Conservation (phyloP, 2,113 vertebrate genomes). For the Cettia cetti region DNA sequence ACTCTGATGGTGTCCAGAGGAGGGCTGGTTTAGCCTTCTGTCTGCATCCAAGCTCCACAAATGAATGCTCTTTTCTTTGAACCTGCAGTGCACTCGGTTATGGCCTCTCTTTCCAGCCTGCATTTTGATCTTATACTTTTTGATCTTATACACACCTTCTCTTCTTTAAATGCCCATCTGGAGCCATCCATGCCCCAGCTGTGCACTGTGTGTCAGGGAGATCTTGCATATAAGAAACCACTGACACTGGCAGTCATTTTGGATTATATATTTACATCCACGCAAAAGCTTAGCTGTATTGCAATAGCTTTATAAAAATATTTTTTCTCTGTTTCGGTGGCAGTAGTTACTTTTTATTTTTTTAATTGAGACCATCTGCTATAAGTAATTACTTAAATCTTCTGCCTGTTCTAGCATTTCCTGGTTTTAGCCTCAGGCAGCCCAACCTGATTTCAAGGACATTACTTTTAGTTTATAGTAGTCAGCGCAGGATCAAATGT, state of each 20-base stretch:
- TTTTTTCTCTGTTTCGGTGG: neutral
- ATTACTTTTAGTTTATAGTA: neutral
- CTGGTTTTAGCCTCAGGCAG: neutral
- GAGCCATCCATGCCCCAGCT: neutral
- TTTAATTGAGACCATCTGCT: neutral
- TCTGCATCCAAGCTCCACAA: neutral
- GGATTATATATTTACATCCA: neutral
- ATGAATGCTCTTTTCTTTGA: neutral
- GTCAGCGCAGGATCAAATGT: neutral
- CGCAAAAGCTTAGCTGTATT: neutral
- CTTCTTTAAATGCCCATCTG: neutral
- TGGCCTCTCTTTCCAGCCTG: neutral
- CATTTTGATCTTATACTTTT: neutral
- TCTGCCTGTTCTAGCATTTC: neutral
- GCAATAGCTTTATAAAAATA: neutral
- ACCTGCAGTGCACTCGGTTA: neutral
- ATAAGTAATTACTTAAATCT: neutral
- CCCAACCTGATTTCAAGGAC: neutral
- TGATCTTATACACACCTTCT: neutral
- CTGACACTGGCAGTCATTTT: neutral
- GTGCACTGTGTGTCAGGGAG: neutral
- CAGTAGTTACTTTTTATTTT: neutral
- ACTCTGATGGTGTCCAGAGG: rapidly evolving
- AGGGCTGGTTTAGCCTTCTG: neutral
- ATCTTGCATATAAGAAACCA: neutral